Evolutionary conservation across 2,797 vertebrate species (phyloP).

Genomic region (Leptatherina wallacei): DNA sequence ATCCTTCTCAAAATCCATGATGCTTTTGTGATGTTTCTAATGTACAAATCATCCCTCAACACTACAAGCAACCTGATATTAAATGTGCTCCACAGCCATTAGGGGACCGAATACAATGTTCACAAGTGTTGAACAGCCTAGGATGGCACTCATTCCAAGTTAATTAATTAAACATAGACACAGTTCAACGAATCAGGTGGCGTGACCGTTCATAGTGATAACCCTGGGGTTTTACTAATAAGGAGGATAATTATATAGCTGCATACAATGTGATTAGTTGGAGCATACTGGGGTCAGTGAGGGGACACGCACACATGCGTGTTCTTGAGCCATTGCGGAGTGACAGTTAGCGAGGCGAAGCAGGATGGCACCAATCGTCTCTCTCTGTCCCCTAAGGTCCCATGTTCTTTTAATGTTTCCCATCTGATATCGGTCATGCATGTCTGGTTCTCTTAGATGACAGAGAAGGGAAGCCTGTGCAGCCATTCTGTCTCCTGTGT

Average conservation of each 20-base stretch:
- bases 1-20: neutral
- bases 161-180: conserved; percentile 54
- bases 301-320: conserved; percentile 32
- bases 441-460: conserved; percentile 42
- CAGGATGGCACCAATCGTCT: conserved; percentile 52
- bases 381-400: conserved; percentile 55
- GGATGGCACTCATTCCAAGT: conserved; percentile 19
- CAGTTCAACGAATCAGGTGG: conserved; percentile 14
- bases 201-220: conserved; percentile 50
- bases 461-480: conserved; percentile 3
- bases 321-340: conserved; percentile 20
- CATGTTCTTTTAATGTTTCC: conserved; percentile 68
- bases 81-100: conserved; percentile 2
- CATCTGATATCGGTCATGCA: conserved; percentile 55
- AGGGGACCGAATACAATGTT: neutral
- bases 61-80: neutral
- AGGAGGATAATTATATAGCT: conserved; percentile 56
- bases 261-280: conserved; percentile 61
- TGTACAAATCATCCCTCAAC: neutral
- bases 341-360: conserved; percentile 33
- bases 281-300: conserved; percentile 48
- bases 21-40: neutral
- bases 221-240: conserved; percentile 59
- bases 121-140: neutral
- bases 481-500: conserved; percentile 36